Percentiles rank a stretch among this genome's conserved stretches.
Conservation (phyloP, 2,888 invertebrate genomes). For the Toxonevra muliebris region DNA sequence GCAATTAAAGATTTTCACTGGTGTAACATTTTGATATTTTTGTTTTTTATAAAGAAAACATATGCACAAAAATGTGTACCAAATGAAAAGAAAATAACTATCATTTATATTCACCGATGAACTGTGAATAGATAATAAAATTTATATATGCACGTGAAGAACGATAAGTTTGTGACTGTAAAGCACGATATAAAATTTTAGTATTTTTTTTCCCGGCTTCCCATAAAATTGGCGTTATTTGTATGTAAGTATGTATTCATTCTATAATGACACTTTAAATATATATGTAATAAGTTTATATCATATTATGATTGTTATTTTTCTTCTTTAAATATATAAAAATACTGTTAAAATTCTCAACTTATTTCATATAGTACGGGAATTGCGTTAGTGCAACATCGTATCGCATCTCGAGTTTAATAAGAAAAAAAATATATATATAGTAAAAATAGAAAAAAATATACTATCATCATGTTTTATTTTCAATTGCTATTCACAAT, state of each 20-base stretch:
- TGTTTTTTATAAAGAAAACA: not conserved
- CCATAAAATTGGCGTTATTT: too few relatives aligned
- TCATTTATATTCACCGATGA: not conserved
- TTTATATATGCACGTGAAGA: not conserved
- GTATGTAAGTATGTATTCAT: too few relatives aligned
- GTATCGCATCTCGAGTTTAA: not conserved
- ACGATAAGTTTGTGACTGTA: too few relatives aligned
- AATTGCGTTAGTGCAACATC: not conserved
- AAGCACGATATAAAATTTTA: too few relatives aligned
- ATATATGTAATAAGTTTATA: too few relatives aligned
- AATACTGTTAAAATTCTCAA: not conserved
- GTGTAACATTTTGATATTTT: not conserved
- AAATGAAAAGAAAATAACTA: not conserved
- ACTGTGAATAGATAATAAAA: not conserved
- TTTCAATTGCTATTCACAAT: conserved; percentile 43
- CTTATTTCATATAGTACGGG: not conserved
- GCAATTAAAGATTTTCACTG: not conserved
- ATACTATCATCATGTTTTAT: not conserved
- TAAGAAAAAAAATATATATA: not conserved
- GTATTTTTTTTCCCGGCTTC: too few relatives aligned
- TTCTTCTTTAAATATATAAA: conserved; percentile 3
- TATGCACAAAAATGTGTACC: not conserved
- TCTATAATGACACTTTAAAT: too few relatives aligned
- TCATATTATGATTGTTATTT: not conserved
- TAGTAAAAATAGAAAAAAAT: not conserved